Conservation (phyloP, 2,113 vertebrate genomes). For the Perccottus glenii region DNA sequence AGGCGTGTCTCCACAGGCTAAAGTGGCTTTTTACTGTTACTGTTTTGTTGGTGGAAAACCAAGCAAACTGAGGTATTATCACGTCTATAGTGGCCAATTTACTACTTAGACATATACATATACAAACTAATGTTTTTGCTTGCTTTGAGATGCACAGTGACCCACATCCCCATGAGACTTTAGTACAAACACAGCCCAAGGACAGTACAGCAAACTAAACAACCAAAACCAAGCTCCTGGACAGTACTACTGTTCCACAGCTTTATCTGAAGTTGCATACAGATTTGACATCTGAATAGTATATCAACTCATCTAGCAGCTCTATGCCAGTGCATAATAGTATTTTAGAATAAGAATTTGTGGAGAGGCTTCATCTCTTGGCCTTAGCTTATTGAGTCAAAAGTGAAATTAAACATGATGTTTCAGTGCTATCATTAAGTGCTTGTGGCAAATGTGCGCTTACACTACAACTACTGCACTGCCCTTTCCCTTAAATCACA, state of each 20-base stretch:
- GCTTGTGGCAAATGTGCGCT: slow-evolving; percentile 22
- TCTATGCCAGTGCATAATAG: background rate
- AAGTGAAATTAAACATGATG: background rate
- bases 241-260: background rate
- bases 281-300: background rate
- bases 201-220: slow-evolving; percentile 15
- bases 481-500: slow-evolving; percentile 50
- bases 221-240: background rate
- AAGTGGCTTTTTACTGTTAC: slow-evolving; percentile 12
- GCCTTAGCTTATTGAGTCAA: background rate
- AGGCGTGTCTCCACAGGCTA: slow-evolving; percentile 18
- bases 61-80: background rate
- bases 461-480: slow-evolving; percentile 33
- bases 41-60: slow-evolving; percentile 1
- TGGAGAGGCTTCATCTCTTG: background rate
- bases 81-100: background rate
- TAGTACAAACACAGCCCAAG: slow-evolving; percentile 26
- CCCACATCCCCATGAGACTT: slow-evolving; percentile 8
- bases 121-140: slow-evolving; percentile 16
- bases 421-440: slow-evolving; percentile 2
- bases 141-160: slow-evolving; percentile 6
- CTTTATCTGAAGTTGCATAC: background rate
- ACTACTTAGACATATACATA: background rate
- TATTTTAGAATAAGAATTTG: background rate
- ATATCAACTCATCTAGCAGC: background rate